Conservation (phyloP, 1,140 invertebrate species). For the Hylyphantes graminicola region DNA sequence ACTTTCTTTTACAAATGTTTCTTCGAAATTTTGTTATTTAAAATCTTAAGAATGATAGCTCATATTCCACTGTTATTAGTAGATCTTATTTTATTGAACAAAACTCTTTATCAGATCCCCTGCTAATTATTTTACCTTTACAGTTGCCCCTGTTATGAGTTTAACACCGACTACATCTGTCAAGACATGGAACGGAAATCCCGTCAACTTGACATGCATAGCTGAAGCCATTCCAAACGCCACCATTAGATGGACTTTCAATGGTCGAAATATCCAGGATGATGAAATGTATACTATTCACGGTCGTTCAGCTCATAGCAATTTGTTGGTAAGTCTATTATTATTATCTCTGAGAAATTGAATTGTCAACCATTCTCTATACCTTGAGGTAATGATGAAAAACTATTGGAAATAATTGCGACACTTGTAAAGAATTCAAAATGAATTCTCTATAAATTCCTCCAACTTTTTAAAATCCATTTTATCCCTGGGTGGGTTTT, state of each 20-base stretch:
- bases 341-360: too few species aligned
- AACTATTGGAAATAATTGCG: neutral
- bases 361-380: too few species aligned
- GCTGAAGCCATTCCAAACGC: slow-evolving; percentile 92
- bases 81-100: too few species aligned
- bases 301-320: slow-evolving; percentile 31
- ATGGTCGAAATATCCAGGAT: slow-evolving; percentile 65
- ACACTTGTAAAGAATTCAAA: neutral
- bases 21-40: too few species aligned
- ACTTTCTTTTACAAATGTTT: too few species aligned
- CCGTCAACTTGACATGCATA: slow-evolving; percentile 88
- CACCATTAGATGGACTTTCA: slow-evolving; percentile 84
- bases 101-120: too few species aligned
- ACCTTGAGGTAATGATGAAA: neutral
- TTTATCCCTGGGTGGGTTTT: too few species aligned
- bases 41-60: too few species aligned
- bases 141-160: slow-evolving; percentile 62
- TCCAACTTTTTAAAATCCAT: too few species aligned
- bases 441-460: neutral
- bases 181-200: slow-evolving; percentile 80
- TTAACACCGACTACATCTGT: slow-evolving; percentile 70
- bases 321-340: slow-evolving; percentile 46
- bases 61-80: too few species aligned
- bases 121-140: neutral
- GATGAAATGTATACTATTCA: slow-evolving; percentile 70